phyloP scores from a whole-genome alignment of 2,888 invertebrate genomes.

The Dicroscelio sp. region DNA sequence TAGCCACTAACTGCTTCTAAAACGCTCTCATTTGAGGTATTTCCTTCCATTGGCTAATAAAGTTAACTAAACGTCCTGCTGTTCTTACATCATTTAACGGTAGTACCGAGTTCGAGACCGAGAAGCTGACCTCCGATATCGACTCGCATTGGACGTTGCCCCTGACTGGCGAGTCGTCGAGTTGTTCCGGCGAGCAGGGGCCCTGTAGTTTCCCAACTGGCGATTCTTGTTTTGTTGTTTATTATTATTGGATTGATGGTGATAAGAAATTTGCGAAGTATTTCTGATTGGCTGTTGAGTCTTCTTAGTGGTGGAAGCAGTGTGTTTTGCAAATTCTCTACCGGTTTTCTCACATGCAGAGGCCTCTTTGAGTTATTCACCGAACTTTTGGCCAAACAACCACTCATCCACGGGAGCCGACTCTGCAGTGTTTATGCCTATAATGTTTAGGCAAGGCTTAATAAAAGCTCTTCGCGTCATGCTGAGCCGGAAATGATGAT shows the following conservation, averaged over 20 bases:
- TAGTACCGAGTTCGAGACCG: constrained; percentile 4
- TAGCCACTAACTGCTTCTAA: constrained; percentile 22
- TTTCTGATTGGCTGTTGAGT: neutral
- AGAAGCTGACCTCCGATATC: neutral
- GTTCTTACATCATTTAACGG: constrained; percentile 27
- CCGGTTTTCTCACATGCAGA: constrained; percentile 17
- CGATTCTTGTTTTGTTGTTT: neutral
- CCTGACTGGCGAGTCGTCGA: constrained; percentile 28
- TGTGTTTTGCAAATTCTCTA: neutral
- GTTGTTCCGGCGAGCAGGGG: constrained; percentile 30
- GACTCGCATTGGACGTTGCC: neutral
- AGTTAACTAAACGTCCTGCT: constrained; percentile 16
- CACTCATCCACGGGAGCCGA: constrained; percentile 37
- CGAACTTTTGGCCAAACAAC: constrained; percentile 33
- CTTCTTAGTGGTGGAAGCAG: neutral
- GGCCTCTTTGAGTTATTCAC: constrained; percentile 29
- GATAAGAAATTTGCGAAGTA: neutral
- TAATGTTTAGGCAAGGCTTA: constrained; percentile 10
- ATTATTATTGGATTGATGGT: too few species aligned
- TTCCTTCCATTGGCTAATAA: constrained; percentile 10
- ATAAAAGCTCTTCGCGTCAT: constrained; percentile 40
- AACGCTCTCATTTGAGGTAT: constrained; percentile 23
- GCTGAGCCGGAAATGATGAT: constrained; percentile 28
- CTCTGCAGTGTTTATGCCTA: constrained; percentile 33
- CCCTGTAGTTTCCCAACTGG: constrained; percentile 37